Percentiles rank a stretch among this genome's conserved stretches.
These are phyloP conservation scores for Tamandua tetradactyla DNA, from an alignment of 2,797 vertebrate genomes.

Conservation along the genomic window DNA sequence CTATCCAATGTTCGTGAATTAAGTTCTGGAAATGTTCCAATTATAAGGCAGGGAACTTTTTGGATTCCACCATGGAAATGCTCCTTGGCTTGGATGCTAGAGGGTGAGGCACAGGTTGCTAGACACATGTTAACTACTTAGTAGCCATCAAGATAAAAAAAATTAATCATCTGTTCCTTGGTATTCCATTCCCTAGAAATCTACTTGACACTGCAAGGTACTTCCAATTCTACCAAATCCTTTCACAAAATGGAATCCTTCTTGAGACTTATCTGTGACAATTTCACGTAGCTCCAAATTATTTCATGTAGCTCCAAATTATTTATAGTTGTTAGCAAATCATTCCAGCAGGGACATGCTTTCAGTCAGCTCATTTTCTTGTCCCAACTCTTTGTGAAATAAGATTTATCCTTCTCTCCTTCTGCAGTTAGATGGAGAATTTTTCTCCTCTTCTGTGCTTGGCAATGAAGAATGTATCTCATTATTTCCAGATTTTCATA, in stretches of 20 bases:
- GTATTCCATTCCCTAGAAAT: conserved; percentile 99
- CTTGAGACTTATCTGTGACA: conserved; percentile 99
- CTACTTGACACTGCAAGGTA: conserved; percentile 99
- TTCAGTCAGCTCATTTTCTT: conserved; percentile 98
- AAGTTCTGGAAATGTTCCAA: conserved; percentile 90
- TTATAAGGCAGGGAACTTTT: conserved; percentile 92
- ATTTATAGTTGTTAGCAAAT: conserved; percentile 99
- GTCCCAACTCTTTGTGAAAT: conserved; percentile 99
- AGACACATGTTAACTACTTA: conserved; percentile 96
- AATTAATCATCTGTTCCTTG: conserved; percentile 99
- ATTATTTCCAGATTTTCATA: conserved; percentile 99
- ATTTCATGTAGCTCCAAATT: conserved; percentile 99
- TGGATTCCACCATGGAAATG: conserved; percentile 89
- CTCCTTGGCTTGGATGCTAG: conserved; percentile 92
- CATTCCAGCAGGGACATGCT: conserved; percentile 99
- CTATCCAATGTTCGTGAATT: conserved; percentile 87
- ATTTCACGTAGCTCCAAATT: conserved; percentile 99
- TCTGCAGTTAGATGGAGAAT: conserved; percentile 98
- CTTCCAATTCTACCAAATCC: conserved; percentile 99
- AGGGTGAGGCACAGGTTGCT: conserved; percentile 90
- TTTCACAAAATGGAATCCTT: conserved; percentile 99
- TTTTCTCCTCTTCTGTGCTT: conserved; percentile 96
- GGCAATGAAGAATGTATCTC: conserved; percentile 98
- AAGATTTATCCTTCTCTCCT: conserved; percentile 99
- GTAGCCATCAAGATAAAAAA: conserved; percentile 99